Evolutionary conservation across 2,888 invertebrate species (phyloP), one percentile per base, ranked within the genome.

Genomic region (Lepidonotus clava): DNA sequence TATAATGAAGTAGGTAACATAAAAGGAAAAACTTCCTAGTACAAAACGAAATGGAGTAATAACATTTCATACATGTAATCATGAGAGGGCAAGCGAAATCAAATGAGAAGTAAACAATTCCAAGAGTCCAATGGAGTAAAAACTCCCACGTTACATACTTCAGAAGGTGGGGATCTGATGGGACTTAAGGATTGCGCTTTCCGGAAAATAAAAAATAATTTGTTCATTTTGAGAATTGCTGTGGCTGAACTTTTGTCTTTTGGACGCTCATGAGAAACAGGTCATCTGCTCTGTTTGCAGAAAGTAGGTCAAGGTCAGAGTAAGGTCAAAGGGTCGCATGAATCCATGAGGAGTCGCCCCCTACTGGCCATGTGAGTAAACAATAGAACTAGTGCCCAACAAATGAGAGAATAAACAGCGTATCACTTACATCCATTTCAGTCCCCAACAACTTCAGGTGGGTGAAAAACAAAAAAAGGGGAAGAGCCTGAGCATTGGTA

Each of bases 341-440:
- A 71, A 71, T 71, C 71, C 71, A 71, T 38, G 6, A 71, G 71
- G 80, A 51, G 80, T 80, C 32, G 41, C 80, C 51, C 80, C 80
- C 80, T 71, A 71, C n/a, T 38, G 71, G 71, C 80, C 80, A 80
- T 46, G 80, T 80, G 80, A 80, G 80, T 80, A 80, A 80, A 80
- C 80, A 80, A 80, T 80, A 80, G 80, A 83, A 83, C 83, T 83
- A 83, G 83, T 83, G 83, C 53, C 83, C 53, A 83, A 83, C 83
- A 83, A 83, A 83, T 83, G 83, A 56, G 53, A 83, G 83, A 85
- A 77, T 76, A 86, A 76, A 53, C 40, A 61, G 53, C 34, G 56
- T 46, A 38, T 36, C 56, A 89, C 90, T 90, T 89, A 90, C 90
- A 88, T 90, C 90, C 83, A 90, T 90, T 77, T 90, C 90, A 46